A percentile compares a stretch with the other conserved stretches of the same genome.
Conservation (phyloP, 1,140 invertebrate species). For the Drosophila hydei region DNA sequence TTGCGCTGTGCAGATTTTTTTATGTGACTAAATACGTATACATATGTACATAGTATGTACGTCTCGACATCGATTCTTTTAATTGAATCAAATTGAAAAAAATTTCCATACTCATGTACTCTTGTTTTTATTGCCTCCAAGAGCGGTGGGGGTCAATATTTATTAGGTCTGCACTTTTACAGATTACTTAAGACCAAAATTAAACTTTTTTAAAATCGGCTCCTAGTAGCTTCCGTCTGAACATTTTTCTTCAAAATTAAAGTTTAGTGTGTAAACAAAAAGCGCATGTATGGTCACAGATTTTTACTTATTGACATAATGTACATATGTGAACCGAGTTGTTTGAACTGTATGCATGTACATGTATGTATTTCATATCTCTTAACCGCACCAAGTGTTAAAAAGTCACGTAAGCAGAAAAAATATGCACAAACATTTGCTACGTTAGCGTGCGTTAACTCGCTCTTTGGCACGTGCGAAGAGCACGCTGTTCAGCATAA, state of each 20-base stretch:
- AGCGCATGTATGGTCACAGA: slow-evolving; percentile 1
- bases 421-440: slow-evolving; percentile 49
- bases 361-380: slow-evolving; percentile 14
- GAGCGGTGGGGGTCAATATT: neutral
- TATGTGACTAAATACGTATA: neutral
- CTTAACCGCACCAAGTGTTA: slow-evolving; percentile 28
- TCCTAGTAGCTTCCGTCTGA: slow-evolving; percentile 1
- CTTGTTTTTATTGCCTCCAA: slow-evolving; percentile 12
- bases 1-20: slow-evolving; percentile 5
- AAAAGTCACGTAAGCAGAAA: slow-evolving; percentile 56
- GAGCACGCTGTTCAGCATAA: slow-evolving; percentile 27
- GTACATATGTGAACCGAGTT: neutral
- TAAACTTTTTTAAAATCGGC: slow-evolving; percentile 21
- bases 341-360: slow-evolving; percentile 1
- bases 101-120: slow-evolving; percentile 38
- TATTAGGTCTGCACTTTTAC: neutral
- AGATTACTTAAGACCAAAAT: slow-evolving; percentile 2
- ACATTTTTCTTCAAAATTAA: neutral
- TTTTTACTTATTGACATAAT: slow-evolving; percentile 7
- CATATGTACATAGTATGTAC: slow-evolving; percentile 8
- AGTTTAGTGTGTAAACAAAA: slow-evolving; percentile 15
- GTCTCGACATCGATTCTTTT: slow-evolving; percentile 18
- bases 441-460: slow-evolving; percentile 32
- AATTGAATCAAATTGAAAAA: slow-evolving; percentile 56
- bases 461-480: slow-evolving; percentile 50